A percentile compares a stretch with the other conserved stretches of the same genome.
Conservation (phyloP, 2,888 invertebrate species). For the Drosophila formosana region DNA sequence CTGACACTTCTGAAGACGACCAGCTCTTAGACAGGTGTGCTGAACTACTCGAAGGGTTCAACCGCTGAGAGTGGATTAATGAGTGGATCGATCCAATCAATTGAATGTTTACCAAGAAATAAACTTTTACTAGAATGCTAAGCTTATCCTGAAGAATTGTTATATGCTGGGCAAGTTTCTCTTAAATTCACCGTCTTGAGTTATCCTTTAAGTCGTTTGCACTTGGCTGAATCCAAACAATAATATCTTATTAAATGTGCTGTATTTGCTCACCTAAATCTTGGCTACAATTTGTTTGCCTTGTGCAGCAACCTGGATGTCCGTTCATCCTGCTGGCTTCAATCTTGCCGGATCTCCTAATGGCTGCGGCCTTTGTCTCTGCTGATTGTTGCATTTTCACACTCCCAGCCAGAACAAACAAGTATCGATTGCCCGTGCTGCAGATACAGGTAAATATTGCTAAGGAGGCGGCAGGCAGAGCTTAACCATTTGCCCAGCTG, state of each 20-base stretch:
- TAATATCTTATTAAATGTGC: not conserved
- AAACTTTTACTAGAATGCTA: not conserved
- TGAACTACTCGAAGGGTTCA: conserved; percentile 1
- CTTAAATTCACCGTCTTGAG: not conserved
- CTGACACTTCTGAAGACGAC: conserved; percentile 4
- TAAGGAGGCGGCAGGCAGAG: not conserved
- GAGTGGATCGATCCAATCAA: conserved; percentile 1
- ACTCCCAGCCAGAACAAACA: conserved; percentile 20
- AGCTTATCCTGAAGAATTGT: too few relatives aligned
- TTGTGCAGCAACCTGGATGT: not conserved
- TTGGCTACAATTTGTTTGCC: conserved; percentile 7
- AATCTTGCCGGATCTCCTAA: conserved; percentile 22
- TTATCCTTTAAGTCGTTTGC: not conserved
- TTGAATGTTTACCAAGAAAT: not conserved
- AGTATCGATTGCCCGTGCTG: conserved; percentile 44
- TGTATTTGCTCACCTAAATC: not conserved
- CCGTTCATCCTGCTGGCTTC: not conserved
- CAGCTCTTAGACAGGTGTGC: conserved; percentile 6
- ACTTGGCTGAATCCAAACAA: not conserved
- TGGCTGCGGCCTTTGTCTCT: conserved; percentile 38
- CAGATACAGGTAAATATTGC: conserved; percentile 24
- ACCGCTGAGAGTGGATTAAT: conserved; percentile 5
- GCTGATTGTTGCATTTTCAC: conserved; percentile 36
- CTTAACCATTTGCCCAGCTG: conserved; percentile 24
- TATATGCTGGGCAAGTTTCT: too few relatives aligned